Percentiles rank a stretch among this genome's conserved stretches.
Conservation (phyloP, 2,888 invertebrate species). For the Pseudococcus jackbeardsleyi region DNA sequence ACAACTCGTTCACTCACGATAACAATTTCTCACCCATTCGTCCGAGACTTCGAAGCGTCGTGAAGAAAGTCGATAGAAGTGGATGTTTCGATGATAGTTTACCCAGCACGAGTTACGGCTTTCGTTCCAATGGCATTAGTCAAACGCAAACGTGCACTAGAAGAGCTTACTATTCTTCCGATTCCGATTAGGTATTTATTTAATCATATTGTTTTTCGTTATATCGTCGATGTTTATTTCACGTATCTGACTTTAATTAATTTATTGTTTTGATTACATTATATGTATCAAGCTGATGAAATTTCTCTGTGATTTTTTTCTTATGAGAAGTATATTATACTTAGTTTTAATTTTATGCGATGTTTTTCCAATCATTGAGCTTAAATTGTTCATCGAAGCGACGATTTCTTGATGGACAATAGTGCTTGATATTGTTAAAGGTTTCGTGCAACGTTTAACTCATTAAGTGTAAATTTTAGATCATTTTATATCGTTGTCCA, state of each 20-base stretch:
- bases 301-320: constrained; percentile 13
- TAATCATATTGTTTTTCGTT: neutral
- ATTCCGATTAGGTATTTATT: constrained; percentile 28
- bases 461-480: neutral
- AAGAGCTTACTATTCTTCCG: constrained; percentile 32
- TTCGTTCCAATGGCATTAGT: neutral
- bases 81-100: neutral
- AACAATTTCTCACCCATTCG: neutral
- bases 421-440: neutral
- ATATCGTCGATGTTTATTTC: neutral
- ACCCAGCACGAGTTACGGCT: constrained; percentile 52
- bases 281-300: neutral
- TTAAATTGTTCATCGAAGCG: neutral
- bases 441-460: neutral
- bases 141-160: no score
- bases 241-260: neutral
- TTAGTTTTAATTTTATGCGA: neutral
- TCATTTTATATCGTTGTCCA: neutral
- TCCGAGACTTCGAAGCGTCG: constrained; percentile 49
- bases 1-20: neutral
- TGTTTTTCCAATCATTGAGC: constrained; percentile 1
- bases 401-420: neutral
- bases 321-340: neutral
- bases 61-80: constrained; percentile 4
- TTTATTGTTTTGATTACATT: neutral